These are phyloP conservation scores for Chiloscyllium punctatum DNA, from an alignment of 2,797 vertebrate species.

Conservation along the genomic window DNA sequence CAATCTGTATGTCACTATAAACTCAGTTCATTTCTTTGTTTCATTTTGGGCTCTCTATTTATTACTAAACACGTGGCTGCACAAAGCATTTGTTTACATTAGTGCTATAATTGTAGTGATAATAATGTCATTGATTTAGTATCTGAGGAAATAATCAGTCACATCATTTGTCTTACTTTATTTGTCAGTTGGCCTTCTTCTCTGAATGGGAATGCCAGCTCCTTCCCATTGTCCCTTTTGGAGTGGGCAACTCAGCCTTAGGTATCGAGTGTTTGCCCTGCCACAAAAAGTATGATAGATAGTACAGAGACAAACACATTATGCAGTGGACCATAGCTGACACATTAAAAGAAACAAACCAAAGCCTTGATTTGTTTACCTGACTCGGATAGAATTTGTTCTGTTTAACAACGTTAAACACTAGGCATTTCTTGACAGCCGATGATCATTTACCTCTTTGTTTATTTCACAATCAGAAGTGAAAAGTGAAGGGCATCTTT, in stretches of 20 bases:
- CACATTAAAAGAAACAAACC: constrained; percentile 52
- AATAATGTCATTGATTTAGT: constrained; percentile 88
- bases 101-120: constrained; percentile 84
- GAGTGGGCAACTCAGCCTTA: constrained; percentile 55
- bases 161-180: constrained; percentile 88
- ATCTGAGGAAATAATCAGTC: constrained; percentile 85
- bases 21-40: neutral
- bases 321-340: constrained; percentile 62
- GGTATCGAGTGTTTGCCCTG: constrained; percentile 57
- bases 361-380: constrained; percentile 68
- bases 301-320: constrained; percentile 62
- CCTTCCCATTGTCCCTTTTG: constrained; percentile 65
- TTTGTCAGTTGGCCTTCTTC: constrained; percentile 71
- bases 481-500: constrained; percentile 32
- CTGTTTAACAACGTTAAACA: constrained; percentile 16
- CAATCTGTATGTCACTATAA: neutral
- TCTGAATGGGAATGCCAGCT: constrained; percentile 68
- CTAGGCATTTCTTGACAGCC: neutral
- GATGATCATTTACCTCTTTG: neutral
- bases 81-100: constrained; percentile 84
- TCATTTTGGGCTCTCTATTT: constrained; percentile 54
- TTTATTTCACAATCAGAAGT: constrained; percentile 20
- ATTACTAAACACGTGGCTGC: constrained; percentile 72
- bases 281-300: constrained; percentile 65
- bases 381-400: constrained; percentile 36